phyloP scores from a whole-genome alignment of 30 jellyfish, hydroid and myxozoan species.

The Cassiopea andromeda region DNA sequence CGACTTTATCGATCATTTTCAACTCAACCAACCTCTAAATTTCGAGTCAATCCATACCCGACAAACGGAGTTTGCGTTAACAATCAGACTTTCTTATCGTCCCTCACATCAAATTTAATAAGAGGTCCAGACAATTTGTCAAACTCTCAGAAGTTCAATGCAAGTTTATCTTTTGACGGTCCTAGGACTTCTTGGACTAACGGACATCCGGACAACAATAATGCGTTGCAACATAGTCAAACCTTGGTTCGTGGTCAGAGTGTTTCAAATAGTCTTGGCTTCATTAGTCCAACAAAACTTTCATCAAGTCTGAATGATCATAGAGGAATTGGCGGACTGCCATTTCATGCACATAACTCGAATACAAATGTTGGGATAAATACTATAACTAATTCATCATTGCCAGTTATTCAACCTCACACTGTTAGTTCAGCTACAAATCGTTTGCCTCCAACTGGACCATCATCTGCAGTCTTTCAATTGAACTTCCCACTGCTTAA shows the following conservation, averaged over 20 bases:
- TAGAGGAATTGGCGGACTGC: not conserved
- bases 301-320: conserved; percentile 6
- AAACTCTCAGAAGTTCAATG: conserved; percentile 41
- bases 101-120: conserved; percentile 75
- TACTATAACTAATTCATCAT: conserved; percentile 4
- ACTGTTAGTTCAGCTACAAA: conserved; percentile 16
- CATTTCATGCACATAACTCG: conserved; percentile 44
- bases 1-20: conserved; percentile 80
- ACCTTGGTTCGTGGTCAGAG: conserved; percentile 34
- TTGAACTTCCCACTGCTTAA: conserved; percentile 84
- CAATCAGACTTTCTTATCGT: conserved; percentile 79
- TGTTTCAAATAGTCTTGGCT: conserved; percentile 4
- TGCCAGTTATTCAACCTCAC: conserved; percentile 6
- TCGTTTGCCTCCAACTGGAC: conserved; percentile 95
- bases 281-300: conserved; percentile 6
- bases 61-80: conserved; percentile 77
- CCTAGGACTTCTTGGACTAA: conserved; percentile 35
- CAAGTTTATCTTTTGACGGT: conserved; percentile 22
- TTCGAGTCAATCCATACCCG: conserved; percentile 93
- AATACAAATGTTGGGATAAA: conserved; percentile 3
- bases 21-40: conserved; percentile 88
- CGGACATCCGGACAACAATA: conserved; percentile 34
- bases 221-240: conserved; percentile 24
- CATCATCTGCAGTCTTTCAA: conserved; percentile 89
- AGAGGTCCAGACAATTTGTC: conserved; percentile 69